Evolutionary conservation across 2,113 vertebrate genomes (phyloP), one percentile per base, ranked within the genome.

Genomic region (Myiagra hebetior): DNA sequence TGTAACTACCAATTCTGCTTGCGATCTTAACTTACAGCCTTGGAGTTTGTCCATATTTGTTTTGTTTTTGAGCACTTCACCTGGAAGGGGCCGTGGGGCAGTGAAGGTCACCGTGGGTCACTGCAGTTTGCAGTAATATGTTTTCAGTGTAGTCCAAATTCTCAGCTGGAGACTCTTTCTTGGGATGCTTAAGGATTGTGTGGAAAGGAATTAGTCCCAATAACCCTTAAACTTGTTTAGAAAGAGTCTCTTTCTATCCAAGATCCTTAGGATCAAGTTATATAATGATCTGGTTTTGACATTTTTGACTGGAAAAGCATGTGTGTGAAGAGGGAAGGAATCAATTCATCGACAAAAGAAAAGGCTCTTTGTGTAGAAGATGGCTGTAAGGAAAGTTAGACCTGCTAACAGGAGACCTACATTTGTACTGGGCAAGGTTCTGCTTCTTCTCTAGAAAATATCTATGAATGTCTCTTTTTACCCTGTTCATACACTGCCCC

Each of bases 101-200:
- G 72, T 26, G 47, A 92, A 79, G 94, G 96, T 96, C 94, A 91
- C 75, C 68, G 0, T 37, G 91, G 96, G 88, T 95, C 95, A 95
- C 92, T 95, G 91, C 91, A 90, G 74, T 93, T 96, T 79, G 90
- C 90, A 94, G 91, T 94, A 95, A 95, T 87, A 93, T 81, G 81
- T 97, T 96, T 96, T 94, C 95, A 97, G 95, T 91, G 91, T 78
- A 96, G 94, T 95, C 94, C 95, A 97, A 96, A 97, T 97, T 97
- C 95, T 97, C 97, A 96, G 97, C 93, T 97, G 97, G 97, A 97
- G 94, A 68, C 96, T 97, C 96, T 97, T 97, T 96, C 93, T 96
- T 94, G 74, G 94, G 86, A 94, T 77, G 89, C 82, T 94, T 97
- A 91, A 97, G 83, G 91, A 87, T 96, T 95, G 91, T 93, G 56